Evolutionary conservation across 2,113 vertebrate genomes (phyloP), one percentile per base, ranked within the genome.

Genomic region (Clinocottus analis): DNA sequence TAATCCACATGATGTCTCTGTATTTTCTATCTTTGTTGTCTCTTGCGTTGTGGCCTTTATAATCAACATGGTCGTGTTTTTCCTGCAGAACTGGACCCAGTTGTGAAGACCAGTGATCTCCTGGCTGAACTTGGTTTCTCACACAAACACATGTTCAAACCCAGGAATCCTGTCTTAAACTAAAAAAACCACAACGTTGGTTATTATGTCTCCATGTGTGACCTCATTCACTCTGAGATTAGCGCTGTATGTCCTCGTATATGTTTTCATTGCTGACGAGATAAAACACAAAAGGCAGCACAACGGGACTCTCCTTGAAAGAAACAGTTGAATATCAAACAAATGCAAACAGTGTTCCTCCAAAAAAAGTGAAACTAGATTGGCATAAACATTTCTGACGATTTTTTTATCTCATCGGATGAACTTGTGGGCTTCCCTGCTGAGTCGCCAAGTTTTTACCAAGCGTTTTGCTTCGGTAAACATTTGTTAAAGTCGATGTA

Each of bases 141-240:
- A 96, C 17, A 97, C 95, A 93, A 97, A 98, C 82, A 97, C 96
- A 0, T 96, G 97, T 75, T 97, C 96, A 96, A 98, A 85, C 97
- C 95, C 37, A 87, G 87, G n/a, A n/a, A n/a, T n/a, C 27, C 96
- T 97, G 64, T 13, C 65, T 77, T 49, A 49, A 80, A 80, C 31
- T 3, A 81, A 80, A 9, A 17, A 35, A 60, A 3, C 70, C 5
- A 39, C 35, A 8, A 31, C 23, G 39, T 37, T n/a, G 74, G 14
- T 14, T 2, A 41, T 4, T 1, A 4, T 25, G 13, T 19, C 11
- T 64, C 29, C 7, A 27, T 17, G 23, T 41, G 3, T 17, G 37
- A 3, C 5, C 27, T 53, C 59, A 69, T 65, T 77, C 10, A 53
- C 45, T 16, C 21, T 2, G 51, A 19, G 56, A 51, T 53, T 41